Percentiles rank a stretch among this genome's conserved stretches.
Evolutionary conservation across 2,797 vertebrate genomes (phyloP).

Genomic region (Oceanodroma leucorhoa): DNA sequence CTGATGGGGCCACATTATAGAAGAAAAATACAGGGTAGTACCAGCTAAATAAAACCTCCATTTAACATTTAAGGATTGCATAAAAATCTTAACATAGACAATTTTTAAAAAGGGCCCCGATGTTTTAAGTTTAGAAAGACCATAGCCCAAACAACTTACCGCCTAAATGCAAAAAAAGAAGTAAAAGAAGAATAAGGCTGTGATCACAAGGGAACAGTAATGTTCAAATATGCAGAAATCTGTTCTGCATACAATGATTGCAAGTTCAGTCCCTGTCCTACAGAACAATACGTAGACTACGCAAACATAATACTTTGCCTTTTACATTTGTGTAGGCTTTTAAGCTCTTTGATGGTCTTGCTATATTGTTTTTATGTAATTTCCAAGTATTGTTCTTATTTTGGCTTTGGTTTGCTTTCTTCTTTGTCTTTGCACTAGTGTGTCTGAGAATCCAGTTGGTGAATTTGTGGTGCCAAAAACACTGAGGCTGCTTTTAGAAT

Average conservation of each 20-base stretch:
- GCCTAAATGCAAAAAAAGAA: not conserved
- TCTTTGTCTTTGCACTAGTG: not conserved
- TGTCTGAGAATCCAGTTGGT: not conserved
- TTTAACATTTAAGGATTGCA: not conserved
- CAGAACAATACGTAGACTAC: not conserved
- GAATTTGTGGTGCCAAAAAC: conserved; percentile 14
- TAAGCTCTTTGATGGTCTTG: not conserved
- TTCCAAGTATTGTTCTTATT: not conserved
- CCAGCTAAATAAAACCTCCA: not conserved
- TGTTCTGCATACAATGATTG: not conserved
- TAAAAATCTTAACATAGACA: not conserved
- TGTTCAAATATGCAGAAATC: not conserved
- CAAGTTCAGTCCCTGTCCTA: not conserved
- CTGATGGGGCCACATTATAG: not conserved
- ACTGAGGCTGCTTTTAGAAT: not conserved
- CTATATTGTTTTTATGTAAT: not conserved
- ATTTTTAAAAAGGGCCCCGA: not conserved
- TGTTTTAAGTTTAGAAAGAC: not conserved
- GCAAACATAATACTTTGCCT: not conserved
- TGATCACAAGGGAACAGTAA: not conserved
- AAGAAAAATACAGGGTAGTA: not conserved
- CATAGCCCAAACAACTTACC: not conserved
- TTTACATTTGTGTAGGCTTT: not conserved
- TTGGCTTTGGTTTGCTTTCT: not conserved
- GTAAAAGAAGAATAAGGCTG: not conserved